Evolutionary conservation across 2,888 invertebrate species (phyloP), one percentile per base, ranked within the genome.

Genomic region (Amblyjoppa fuscipennis): DNA sequence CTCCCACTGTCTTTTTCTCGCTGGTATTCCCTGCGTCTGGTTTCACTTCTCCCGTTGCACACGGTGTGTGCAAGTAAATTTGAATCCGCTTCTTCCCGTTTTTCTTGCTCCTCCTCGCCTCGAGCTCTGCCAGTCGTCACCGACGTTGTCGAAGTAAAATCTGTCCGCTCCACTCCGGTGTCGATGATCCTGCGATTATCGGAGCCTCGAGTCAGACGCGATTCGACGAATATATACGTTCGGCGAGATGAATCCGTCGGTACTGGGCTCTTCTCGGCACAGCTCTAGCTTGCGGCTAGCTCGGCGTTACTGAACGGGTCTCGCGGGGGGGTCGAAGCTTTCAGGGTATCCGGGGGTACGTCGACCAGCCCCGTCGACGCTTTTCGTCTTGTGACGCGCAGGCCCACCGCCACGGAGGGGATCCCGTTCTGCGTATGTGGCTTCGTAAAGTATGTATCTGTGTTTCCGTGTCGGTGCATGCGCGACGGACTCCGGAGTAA

Each of bases 301-400:
- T 71, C 31, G 64, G 61, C 81, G 76, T 84, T 77, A 78, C 85
- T 70, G 78, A 82, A 73, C 84, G 68, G 59, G 75, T 45, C 13
- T 41, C 56, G 71, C 51, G 80, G 75, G 80, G 74, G 75, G 20
- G 20, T 38, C n/a, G 56, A 11, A 4, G 74, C 16, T 79, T 71
- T 71, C 51, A 71, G 66, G 68, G 41, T 66, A 85, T 85, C 85
- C 75, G 85, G 82, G 81, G 74, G 82, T 76, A 79, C 70, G 70
- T 75, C 56, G 64, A 75, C 85, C 64, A 77, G 66, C 49, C 59
- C 73, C 68, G 75, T 73, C 73, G 70, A 70, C 64, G 73, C 20
- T 45, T 28, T 66, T 41, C 11, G 9, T 56, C 53, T 34, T 51
- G 61, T 70, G 25, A 20, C 20, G 85, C 85, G 85, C 85, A 81